phyloP scores from a whole-genome alignment of 2,888 invertebrate genomes.

The Strigamia transsilvanica region DNA sequence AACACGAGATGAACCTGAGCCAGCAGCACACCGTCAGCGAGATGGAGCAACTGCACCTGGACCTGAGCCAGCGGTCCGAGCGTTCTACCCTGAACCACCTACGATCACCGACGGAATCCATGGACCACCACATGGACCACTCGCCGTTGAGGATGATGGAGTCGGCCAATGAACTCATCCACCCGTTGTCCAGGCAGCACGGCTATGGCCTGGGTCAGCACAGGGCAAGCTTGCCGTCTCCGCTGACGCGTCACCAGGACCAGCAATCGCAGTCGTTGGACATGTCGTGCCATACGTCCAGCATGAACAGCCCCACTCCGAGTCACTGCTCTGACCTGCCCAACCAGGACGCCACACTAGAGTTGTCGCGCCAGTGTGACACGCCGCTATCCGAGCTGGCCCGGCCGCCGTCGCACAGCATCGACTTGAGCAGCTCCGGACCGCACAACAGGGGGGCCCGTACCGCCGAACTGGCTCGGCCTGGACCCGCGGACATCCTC shows the following conservation, averaged over 20 bases:
- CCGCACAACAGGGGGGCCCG: constrained; percentile 28
- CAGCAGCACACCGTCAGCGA: background rate
- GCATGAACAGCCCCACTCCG: constrained; percentile 39
- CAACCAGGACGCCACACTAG: constrained; percentile 2
- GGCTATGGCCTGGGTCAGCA: constrained; percentile 46
- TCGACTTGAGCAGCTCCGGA: constrained; percentile 66
- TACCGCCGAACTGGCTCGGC: constrained; percentile 5
- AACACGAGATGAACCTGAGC: constrained; percentile 41
- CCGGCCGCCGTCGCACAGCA: constrained; percentile 64
- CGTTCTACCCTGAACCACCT: background rate
- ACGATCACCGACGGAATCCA: background rate
- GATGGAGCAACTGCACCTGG: constrained; percentile 39
- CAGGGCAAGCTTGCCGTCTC: constrained; percentile 7
- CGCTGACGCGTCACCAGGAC: constrained; percentile 14
- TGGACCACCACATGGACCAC: constrained; percentile 35
- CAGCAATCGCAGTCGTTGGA: constrained; percentile 1
- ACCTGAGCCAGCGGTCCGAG: constrained; percentile 32
- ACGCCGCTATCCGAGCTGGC: constrained; percentile 55
- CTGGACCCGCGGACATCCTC: background rate
- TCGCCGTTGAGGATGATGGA: constrained; percentile 27
- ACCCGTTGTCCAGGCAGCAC: constrained; percentile 50
- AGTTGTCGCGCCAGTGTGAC: constrained; percentile 51
- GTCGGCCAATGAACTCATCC: background rate
- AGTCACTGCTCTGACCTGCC: constrained; percentile 46
- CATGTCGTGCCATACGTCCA: constrained; percentile 51